Conservation (phyloP, 53 echinoderm and acorn worm genomes). For the Glandiceps talaboti region DNA sequence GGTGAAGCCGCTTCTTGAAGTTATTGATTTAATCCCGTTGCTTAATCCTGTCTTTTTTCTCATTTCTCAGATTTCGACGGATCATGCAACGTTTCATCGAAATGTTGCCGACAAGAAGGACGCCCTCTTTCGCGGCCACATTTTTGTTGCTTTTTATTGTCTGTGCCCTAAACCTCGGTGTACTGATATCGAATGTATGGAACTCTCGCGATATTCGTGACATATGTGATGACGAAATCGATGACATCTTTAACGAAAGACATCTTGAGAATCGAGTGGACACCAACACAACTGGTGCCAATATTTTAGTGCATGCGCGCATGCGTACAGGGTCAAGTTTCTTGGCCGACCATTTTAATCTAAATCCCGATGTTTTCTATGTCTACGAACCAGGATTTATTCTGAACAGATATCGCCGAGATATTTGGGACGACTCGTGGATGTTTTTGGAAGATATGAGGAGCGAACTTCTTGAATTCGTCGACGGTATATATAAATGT, state of each 20-base stretch:
- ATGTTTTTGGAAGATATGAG: background rate
- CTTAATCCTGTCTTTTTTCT: background rate
- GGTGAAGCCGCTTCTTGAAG: no score
- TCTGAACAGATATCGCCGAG: background rate
- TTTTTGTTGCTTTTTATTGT: background rate
- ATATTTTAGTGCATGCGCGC: background rate
- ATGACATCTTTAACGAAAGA: background rate
- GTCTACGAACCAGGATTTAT: background rate
- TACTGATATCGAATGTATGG: background rate
- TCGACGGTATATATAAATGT: background rate
- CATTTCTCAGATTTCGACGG: background rate
- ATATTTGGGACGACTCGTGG: background rate
- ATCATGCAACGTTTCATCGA: background rate
- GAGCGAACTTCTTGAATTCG: background rate
- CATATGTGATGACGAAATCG: background rate
- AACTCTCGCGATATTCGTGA: background rate
- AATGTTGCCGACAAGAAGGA: background rate
- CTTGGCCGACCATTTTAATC: background rate
- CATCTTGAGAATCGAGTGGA: background rate
- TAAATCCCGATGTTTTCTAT: background rate
- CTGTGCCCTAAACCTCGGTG: background rate
- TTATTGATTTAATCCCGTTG: no score
- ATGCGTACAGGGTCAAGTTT: background rate
- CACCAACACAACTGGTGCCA: background rate
- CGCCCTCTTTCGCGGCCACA: background rate